phyloP scores from a whole-genome alignment of 2,797 vertebrate species.

The Coracias cyanogaster region DNA sequence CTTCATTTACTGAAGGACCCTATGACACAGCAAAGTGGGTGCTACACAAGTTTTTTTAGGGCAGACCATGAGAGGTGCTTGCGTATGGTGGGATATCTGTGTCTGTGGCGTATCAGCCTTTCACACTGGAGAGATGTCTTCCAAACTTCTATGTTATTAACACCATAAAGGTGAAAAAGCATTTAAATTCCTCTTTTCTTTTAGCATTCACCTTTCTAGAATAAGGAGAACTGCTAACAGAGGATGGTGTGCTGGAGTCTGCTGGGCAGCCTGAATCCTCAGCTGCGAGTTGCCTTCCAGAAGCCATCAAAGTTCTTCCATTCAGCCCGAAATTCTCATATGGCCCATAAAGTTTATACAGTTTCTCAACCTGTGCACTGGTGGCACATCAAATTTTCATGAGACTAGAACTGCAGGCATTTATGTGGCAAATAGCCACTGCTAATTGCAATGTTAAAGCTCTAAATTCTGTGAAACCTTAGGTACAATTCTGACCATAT shows the following conservation, averaged over 20 bases:
- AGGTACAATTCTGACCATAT: background rate
- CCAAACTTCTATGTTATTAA: background rate
- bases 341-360: background rate
- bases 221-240: background rate
- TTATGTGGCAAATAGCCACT: background rate
- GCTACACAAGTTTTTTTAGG: fast-evolving
- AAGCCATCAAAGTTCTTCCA: background rate
- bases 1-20: background rate
- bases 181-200: background rate
- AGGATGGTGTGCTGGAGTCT: background rate
- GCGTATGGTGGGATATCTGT: background rate
- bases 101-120: background rate
- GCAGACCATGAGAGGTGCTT: background rate
- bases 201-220: background rate
- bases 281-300: background rate
- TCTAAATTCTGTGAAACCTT: background rate
- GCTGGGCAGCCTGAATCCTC: background rate
- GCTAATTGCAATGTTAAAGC: background rate
- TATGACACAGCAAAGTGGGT: background rate
- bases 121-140: background rate
- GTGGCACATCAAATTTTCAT: background rate
- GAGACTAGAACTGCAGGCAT: fast-evolving
- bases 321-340: background rate
- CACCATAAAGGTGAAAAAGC: background rate
- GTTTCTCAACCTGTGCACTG: background rate